phyloP scores from a whole-genome alignment of 2,113 vertebrate genomes.

The Scolopax mira region DNA sequence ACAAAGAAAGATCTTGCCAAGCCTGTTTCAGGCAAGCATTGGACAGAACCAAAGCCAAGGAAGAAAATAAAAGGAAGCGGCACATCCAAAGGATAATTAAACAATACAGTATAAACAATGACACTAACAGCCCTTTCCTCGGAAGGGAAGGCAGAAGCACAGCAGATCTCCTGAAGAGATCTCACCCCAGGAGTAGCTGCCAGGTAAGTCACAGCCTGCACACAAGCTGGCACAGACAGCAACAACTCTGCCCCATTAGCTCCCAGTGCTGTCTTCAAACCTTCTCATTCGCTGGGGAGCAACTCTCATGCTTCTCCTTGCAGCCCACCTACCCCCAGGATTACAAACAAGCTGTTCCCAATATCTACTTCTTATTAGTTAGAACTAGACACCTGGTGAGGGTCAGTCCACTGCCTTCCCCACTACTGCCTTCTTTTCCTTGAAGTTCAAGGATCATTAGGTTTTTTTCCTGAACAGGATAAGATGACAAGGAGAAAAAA shows the following conservation, averaged over 20 bases:
- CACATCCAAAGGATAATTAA: background rate
- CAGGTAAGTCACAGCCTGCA: background rate
- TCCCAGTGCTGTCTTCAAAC: background rate
- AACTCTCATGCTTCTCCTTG: accelerated
- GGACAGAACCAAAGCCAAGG: background rate
- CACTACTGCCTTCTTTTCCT: background rate
- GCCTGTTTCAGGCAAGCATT: background rate
- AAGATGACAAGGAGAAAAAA: background rate
- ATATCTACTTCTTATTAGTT: background rate
- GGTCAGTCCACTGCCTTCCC: background rate
- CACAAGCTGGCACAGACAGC: accelerated
- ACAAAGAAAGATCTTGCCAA: background rate
- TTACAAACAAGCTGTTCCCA: background rate
- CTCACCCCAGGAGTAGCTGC: background rate
- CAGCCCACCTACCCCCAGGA: background rate
- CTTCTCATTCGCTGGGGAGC: background rate
- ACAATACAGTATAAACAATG: background rate
- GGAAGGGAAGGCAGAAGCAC: background rate
- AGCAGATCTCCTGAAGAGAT: background rate
- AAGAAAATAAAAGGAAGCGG: background rate
- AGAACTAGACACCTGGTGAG: background rate
- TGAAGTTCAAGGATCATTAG: background rate
- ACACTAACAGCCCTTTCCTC: background rate
- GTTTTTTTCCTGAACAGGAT: background rate
- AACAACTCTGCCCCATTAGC: background rate